phyloP scores from a whole-genome alignment of 2,113 vertebrate species.

The Daboia siamensis region DNA sequence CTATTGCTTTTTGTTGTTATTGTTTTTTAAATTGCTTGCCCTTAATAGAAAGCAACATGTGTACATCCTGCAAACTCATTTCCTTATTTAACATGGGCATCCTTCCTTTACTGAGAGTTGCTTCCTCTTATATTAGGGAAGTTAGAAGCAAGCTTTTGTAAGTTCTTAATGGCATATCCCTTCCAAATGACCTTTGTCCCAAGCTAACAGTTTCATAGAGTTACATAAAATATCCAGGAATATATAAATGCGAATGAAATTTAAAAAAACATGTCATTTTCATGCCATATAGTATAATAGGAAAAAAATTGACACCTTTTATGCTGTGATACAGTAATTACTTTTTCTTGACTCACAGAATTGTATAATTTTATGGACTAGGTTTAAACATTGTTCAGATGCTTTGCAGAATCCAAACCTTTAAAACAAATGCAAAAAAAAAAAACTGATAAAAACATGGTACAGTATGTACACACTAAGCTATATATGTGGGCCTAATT shows the following conservation, averaged over 20 bases:
- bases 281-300: conserved; percentile 62
- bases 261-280: conserved; percentile 70
- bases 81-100: conserved; percentile 87
- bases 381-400: neutral
- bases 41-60: conserved; percentile 86
- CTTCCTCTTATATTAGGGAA: conserved; percentile 76
- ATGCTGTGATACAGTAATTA: conserved; percentile 15
- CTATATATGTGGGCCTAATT: conserved; percentile 10
- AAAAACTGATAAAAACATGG: neutral
- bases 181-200: conserved; percentile 81
- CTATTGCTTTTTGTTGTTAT: conserved; percentile 46
- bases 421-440: neutral
- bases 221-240: conserved; percentile 68
- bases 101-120: conserved; percentile 80
- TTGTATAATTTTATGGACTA: conserved; percentile 43
- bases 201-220: conserved; percentile 46
- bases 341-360: neutral
- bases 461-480: neutral
- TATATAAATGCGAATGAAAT: conserved; percentile 64
- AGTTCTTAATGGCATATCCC: conserved; percentile 77
- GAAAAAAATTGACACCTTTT: conserved; percentile 18
- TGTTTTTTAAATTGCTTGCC: conserved; percentile 71
- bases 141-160: conserved; percentile 76
- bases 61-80: conserved; percentile 83
- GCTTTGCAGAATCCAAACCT: neutral